Evolutionary conservation across 2,888 invertebrate species (phyloP).

Genomic region (Rhogogaster chlorosoma): DNA sequence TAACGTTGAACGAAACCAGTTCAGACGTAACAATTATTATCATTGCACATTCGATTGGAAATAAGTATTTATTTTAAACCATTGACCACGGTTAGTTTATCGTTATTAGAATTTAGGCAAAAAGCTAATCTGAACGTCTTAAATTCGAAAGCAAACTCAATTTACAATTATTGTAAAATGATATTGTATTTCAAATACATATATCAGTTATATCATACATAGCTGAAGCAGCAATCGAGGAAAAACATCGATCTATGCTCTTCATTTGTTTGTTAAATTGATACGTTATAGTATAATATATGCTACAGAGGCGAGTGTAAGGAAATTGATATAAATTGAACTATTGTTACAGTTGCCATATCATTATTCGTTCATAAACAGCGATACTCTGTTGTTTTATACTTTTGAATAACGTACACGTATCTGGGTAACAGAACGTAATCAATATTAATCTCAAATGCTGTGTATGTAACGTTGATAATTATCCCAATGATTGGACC

Average conservation of each 20-base stretch:
- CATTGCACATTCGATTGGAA: not conserved
- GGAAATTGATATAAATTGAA: constrained; percentile 17
- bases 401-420: not conserved
- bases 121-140: not conserved
- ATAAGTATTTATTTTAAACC: constrained; percentile 2
- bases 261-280: not conserved
- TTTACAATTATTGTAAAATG: not conserved
- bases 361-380: constrained; percentile 27
- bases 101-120: not conserved
- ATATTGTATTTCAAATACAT: not conserved
- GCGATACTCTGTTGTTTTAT: constrained; percentile 9
- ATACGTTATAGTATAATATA: constrained; percentile 4
- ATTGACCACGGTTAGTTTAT: constrained; percentile 9
- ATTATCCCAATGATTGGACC: constrained; percentile 27
- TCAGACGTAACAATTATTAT: not conserved
- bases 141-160: not conserved
- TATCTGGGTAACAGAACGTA: not conserved
- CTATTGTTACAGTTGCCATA: constrained; percentile 36
- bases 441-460: constrained; percentile 16
- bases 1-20: not conserved
- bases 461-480: constrained; percentile 7
- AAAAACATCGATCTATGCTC: constrained; percentile 1
- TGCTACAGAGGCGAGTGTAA: not conserved
- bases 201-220: not conserved
- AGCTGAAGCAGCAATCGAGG: not conserved